Percentiles rank a stretch among this genome's conserved stretches.
phyloP scores from a whole-genome alignment of 2,113 vertebrate genomes.

The Oreamnos americanus region DNA sequence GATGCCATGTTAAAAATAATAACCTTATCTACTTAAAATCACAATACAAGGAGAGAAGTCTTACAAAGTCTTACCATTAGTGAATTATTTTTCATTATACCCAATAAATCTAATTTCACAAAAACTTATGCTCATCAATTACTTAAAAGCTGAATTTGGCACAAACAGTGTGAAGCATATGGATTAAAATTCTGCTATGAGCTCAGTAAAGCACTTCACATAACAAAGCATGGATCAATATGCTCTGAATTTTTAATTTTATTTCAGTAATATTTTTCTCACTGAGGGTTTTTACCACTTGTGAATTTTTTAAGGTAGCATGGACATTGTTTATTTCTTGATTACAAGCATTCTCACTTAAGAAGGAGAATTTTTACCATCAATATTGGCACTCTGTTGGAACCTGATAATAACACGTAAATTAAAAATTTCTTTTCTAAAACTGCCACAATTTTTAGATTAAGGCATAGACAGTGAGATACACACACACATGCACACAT shows the following conservation, averaged over 20 bases:
- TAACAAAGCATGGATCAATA: neutral
- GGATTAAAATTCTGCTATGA: neutral
- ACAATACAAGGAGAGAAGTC: neutral
- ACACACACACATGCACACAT: neutral
- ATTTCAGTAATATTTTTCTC: neutral
- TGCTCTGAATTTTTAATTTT: neutral
- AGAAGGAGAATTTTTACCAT: neutral
- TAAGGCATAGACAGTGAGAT: neutral
- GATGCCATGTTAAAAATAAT: neutral
- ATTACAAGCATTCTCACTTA: neutral
- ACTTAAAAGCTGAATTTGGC: neutral
- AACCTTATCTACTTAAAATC: neutral
- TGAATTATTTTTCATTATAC: neutral
- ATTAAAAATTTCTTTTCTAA: neutral
- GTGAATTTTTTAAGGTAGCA: neutral
- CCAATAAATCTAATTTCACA: neutral
- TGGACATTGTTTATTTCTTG: neutral
- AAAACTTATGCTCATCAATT: constrained; percentile 42
- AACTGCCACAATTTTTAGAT: neutral
- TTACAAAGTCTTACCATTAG: neutral
- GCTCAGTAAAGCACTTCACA: neutral
- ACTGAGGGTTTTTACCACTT: neutral
- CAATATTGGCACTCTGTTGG: neutral
- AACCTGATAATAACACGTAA: neutral
- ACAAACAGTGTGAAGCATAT: neutral